Conservation (phyloP, 2,888 invertebrate species). For the Lacanobia wlatinum region DNA sequence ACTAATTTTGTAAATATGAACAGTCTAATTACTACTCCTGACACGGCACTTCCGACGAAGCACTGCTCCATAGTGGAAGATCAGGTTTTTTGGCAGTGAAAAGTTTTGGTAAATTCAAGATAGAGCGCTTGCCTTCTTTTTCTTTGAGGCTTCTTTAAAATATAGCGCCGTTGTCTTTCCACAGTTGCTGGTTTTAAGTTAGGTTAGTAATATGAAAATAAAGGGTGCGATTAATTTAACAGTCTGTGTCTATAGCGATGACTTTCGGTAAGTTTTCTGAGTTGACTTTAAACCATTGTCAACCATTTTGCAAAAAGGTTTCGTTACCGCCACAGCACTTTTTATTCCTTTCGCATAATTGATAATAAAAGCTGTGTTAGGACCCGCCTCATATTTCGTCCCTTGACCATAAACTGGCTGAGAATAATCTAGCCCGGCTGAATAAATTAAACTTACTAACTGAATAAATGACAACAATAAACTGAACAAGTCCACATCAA, state of each 20-base stretch:
- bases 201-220: background rate
- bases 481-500: too few relatives aligned
- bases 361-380: background rate
- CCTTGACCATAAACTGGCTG: background rate
- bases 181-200: background rate
- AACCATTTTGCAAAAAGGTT: background rate
- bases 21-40: slow-evolving; percentile 60
- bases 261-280: background rate
- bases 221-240: background rate
- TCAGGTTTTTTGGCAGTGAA: background rate
- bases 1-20: slow-evolving; percentile 55
- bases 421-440: background rate
- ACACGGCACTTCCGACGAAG: slow-evolving; percentile 56
- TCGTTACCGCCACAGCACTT: background rate
- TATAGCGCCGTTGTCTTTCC: slow-evolving; percentile 1
- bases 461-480: too few relatives aligned
- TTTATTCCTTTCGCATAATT: background rate
- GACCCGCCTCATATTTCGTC: background rate
- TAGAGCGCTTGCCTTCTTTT: background rate
- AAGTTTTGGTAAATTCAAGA: too few relatives aligned
- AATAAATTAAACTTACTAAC: background rate
- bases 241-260: too few relatives aligned
- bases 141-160: slow-evolving; percentile 1
- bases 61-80: slow-evolving; percentile 10
- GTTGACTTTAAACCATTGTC: background rate